Percentiles rank a stretch among this genome's conserved stretches.
phyloP scores from a whole-genome alignment of 2,797 vertebrate species.

The Karalla daura region DNA sequence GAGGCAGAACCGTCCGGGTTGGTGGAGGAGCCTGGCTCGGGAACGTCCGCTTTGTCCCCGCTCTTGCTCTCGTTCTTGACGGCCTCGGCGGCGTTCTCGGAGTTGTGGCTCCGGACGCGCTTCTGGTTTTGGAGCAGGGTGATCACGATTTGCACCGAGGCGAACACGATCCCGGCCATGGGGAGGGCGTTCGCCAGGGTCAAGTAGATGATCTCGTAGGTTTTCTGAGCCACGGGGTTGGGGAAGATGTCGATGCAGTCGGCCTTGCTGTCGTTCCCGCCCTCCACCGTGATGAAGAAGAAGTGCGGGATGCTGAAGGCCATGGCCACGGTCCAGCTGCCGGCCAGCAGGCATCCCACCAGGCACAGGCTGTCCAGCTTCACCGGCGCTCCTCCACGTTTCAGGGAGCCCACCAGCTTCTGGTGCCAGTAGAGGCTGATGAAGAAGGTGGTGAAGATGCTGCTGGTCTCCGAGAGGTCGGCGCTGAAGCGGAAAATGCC shows the following conservation, averaged over 20 bases:
- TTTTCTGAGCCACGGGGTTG: conserved; percentile 3
- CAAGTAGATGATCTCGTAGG: conserved; percentile 74
- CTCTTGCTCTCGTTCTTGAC: conserved; percentile 10
- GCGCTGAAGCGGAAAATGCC: conserved; percentile 75
- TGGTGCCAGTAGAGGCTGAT: conserved; percentile 85
- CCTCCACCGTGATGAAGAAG: conserved; percentile 59
- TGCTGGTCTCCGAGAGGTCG: conserved; percentile 84
- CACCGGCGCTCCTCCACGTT: conserved; percentile 74
- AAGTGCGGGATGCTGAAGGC: conserved; percentile 78
- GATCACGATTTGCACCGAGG: conserved; percentile 75
- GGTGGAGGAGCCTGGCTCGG: background rate
- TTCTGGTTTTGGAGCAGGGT: conserved; percentile 75
- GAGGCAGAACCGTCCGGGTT: conserved; percentile 1
- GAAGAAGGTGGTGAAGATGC: conserved; percentile 84
- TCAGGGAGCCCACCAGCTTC: conserved; percentile 84
- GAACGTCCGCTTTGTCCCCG: background rate
- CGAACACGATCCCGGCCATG: conserved; percentile 72
- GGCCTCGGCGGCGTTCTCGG: conserved; percentile 2
- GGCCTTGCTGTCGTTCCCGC: conserved; percentile 46
- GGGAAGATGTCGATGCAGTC: conserved; percentile 74
- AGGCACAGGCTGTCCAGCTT: conserved; percentile 76
- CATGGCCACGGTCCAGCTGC: conserved; percentile 76
- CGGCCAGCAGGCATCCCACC: conserved; percentile 65
- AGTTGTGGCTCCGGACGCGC: conserved; percentile 58
- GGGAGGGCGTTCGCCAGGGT: conserved; percentile 78